phyloP scores from a whole-genome alignment of 2,888 invertebrate species.

The Mamestra brassicae region DNA sequence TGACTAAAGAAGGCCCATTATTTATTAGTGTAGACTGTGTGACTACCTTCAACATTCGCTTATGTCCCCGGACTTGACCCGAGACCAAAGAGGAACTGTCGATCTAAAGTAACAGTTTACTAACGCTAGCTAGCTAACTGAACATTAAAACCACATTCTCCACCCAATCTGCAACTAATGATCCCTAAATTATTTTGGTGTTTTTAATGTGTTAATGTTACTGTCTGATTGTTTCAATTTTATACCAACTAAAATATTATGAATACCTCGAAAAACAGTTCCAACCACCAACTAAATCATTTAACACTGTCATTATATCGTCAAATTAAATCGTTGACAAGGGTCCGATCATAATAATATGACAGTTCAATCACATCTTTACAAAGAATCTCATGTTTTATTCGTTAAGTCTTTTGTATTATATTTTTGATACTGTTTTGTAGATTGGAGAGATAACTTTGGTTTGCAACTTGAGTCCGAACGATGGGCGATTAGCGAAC shows the following conservation, averaged over 20 bases:
- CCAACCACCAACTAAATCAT: conserved; percentile 47
- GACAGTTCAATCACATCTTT: conserved; percentile 69
- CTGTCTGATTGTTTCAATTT: neutral
- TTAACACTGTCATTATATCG: conserved; percentile 48
- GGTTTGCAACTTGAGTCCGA: conserved; percentile 33
- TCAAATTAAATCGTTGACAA: conserved; percentile 65
- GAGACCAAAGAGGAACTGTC: too few species aligned
- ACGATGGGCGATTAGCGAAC: conserved; percentile 49
- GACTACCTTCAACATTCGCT: too few species aligned
- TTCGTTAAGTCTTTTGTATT: conserved; percentile 66
- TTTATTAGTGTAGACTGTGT: neutral
- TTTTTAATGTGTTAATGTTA: neutral
- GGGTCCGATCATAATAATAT: conserved; percentile 67
- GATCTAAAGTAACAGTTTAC: too few species aligned
- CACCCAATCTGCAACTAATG: too few species aligned
- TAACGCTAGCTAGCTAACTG: too few species aligned
- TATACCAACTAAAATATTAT: neutral
- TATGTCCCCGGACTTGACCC: too few species aligned
- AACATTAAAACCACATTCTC: too few species aligned
- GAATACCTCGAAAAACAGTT: conserved; percentile 27
- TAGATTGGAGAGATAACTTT: conserved; percentile 61
- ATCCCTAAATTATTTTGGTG: too few species aligned
- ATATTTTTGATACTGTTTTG: conserved; percentile 60
- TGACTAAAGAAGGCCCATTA: neutral
- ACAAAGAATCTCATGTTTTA: conserved; percentile 69